phyloP scores from a whole-genome alignment of 2,113 vertebrate genomes.

The Sisor rabdophorus region DNA sequence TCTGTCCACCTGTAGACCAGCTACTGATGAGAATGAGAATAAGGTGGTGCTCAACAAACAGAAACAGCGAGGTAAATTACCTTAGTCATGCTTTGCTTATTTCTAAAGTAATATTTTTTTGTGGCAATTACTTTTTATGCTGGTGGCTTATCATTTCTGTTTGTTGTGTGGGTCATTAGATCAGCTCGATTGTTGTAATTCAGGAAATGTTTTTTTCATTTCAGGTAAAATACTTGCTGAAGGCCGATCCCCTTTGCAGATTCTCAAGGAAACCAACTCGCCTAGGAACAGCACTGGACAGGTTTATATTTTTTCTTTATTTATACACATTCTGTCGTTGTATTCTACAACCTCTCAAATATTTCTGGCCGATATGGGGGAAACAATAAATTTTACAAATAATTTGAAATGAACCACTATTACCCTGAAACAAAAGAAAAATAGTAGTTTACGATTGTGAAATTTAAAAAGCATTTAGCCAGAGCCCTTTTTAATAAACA shows the following conservation, averaged over 20 bases:
- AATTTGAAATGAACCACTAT: too few species aligned
- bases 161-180: neutral
- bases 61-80: slow-evolving; percentile 65
- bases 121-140: neutral
- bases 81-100: neutral
- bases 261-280: slow-evolving; percentile 82
- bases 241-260: slow-evolving; percentile 82
- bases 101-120: neutral
- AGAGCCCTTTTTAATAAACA: too few species aligned
- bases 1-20: slow-evolving; percentile 52
- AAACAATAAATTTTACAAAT: too few species aligned
- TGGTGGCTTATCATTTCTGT: neutral
- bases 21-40: slow-evolving; percentile 61
- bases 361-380: neutral
- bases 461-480: neutral
- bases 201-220: neutral
- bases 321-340: too few species aligned
- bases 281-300: slow-evolving; percentile 64
- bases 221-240: slow-evolving; percentile 54
- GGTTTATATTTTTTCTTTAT: slow-evolving; percentile 50
- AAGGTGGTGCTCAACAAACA: slow-evolving; percentile 58
- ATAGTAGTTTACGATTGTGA: too few species aligned
- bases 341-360: too few species aligned
- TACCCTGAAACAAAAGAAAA: too few species aligned
- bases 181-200: neutral